Conservation (phyloP, 2,113 vertebrate genomes). For the Addax nasomaculatus region DNA sequence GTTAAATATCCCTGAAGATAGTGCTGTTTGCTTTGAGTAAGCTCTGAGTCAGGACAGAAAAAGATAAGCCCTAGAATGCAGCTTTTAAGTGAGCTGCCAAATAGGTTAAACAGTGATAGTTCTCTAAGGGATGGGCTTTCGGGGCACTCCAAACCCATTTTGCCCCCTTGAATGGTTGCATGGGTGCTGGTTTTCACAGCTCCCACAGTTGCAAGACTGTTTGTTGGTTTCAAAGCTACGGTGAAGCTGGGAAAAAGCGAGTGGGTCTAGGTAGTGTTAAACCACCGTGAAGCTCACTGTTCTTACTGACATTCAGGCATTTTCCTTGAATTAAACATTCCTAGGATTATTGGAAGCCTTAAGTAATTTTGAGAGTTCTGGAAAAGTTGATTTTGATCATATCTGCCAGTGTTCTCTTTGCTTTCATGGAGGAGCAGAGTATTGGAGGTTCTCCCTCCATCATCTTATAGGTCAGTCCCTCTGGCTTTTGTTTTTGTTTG, state of each 20-base stretch:
- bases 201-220: background rate
- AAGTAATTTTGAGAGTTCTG: background rate
- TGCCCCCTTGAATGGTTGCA: background rate
- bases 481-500: background rate
- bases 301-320: background rate
- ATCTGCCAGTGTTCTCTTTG: background rate
- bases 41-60: background rate
- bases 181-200: background rate
- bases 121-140: background rate
- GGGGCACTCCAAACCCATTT: background rate
- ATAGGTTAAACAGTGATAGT: background rate
- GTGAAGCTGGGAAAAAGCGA: background rate
- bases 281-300: background rate
- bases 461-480: background rate
- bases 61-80: background rate
- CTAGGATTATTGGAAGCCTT: background rate
- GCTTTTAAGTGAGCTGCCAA: background rate
- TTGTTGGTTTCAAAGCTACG: background rate
- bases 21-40: background rate
- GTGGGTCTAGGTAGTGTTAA: background rate
- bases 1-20: background rate
- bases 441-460: background rate
- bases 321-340: background rate
- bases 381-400: background rate
- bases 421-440: background rate